phyloP scores from a whole-genome alignment of 2,113 vertebrate genomes.

The Notarius quadriscutis region DNA sequence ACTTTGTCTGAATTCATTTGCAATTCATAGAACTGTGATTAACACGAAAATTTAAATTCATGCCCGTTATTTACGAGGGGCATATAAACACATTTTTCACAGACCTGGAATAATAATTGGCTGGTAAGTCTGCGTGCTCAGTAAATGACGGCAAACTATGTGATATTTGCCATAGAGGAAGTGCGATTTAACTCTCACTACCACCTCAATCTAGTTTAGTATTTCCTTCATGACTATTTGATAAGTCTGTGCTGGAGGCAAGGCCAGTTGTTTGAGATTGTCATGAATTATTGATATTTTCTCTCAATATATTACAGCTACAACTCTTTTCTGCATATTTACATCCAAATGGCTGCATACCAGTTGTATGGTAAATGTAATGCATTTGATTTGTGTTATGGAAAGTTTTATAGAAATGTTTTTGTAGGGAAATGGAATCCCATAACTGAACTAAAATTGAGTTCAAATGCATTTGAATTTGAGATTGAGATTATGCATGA shows the following conservation, averaged over 20 bases:
- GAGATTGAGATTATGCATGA: background rate
- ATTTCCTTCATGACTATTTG: slow-evolving; percentile 40
- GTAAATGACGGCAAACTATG: slow-evolving; percentile 50
- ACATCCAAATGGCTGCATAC: slow-evolving; percentile 7
- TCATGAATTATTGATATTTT: slow-evolving; percentile 44
- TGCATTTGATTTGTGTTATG: slow-evolving; percentile 1
- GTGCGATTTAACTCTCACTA: slow-evolving; percentile 38
- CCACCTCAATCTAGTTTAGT: slow-evolving; percentile 14
- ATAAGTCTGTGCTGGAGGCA: slow-evolving; percentile 26
- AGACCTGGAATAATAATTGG: slow-evolving; percentile 58
- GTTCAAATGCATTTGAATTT: background rate
- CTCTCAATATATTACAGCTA: slow-evolving; percentile 30
- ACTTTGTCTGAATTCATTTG: slow-evolving; percentile 56
- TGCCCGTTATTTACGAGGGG: slow-evolving; percentile 59
- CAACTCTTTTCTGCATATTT: slow-evolving; percentile 16
- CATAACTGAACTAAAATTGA: background rate
- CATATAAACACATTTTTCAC: slow-evolving; percentile 42
- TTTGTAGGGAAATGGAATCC: slow-evolving; percentile 7
- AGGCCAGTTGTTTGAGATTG: slow-evolving; percentile 29
- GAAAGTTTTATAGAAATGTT: background rate
- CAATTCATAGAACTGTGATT: slow-evolving; percentile 61
- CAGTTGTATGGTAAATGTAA: background rate
- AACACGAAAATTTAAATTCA: slow-evolving; percentile 58
- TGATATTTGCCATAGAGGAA: background rate
- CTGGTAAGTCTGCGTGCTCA: slow-evolving; percentile 22